These are phyloP conservation scores for Drosophila parvula DNA, from an alignment of 1,140 invertebrate genomes.

Conservation along the genomic window DNA sequence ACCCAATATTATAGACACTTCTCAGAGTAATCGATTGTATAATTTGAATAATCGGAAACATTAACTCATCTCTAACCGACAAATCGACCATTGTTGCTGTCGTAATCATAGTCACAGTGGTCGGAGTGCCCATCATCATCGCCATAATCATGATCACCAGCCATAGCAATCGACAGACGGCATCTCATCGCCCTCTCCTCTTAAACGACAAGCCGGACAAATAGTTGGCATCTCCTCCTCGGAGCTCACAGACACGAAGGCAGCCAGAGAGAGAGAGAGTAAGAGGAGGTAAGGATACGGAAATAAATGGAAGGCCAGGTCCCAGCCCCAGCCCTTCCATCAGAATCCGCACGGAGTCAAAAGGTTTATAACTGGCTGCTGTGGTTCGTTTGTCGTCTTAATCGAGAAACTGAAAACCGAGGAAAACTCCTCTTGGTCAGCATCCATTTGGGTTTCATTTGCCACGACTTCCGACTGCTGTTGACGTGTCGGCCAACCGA, in stretches of 20 bases:
- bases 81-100: conserved; percentile 31
- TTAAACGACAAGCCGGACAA: conserved; percentile 43
- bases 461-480: conserved; percentile 33
- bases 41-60: neutral
- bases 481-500: conserved; percentile 66
- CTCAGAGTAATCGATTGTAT: neutral
- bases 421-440: conserved; percentile 53
- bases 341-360: conserved; percentile 40
- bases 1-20: neutral
- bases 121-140: conserved; percentile 39
- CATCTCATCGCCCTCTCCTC: conserved; percentile 49
- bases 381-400: conserved; percentile 75
- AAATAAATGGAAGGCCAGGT: conserved; percentile 21
- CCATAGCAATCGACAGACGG: conserved; percentile 55
- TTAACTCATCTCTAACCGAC: conserved; percentile 25
- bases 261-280: neutral
- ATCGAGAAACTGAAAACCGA: conserved; percentile 56
- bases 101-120: conserved; percentile 47
- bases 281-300: conserved; percentile 12
- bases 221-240: conserved; percentile 34
- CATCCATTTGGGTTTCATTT: conserved; percentile 32
- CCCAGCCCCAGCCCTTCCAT: conserved; percentile 25
- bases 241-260: conserved; percentile 8
- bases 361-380: conserved; percentile 63
- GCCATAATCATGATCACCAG: conserved; percentile 51